Conservation (phyloP, 2,888 invertebrate species). For the Drepanosiphum platanoidis region DNA sequence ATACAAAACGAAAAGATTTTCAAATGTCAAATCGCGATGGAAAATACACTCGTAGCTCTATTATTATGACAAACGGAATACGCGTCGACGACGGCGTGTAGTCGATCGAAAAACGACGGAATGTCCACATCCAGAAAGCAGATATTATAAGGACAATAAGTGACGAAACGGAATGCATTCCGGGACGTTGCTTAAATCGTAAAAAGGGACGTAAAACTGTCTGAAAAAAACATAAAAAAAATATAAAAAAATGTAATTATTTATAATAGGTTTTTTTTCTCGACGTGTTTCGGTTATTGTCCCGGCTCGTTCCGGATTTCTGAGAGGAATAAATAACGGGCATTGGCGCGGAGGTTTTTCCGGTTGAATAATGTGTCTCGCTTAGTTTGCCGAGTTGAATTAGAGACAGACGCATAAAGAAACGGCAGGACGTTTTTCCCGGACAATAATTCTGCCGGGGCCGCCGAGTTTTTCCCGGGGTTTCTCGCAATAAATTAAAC, state of each 20-base stretch:
- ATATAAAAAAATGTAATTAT: slow-evolving; percentile 59
- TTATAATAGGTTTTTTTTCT: slow-evolving; percentile 24
- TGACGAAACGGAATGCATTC: slow-evolving; percentile 11
- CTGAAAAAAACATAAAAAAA: too few species aligned
- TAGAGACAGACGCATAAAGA: slow-evolving; percentile 58
- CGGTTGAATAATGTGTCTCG: slow-evolving; percentile 61
- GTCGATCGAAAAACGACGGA: not conserved
- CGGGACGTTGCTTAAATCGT: slow-evolving; percentile 28
- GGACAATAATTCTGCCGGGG: slow-evolving; percentile 46
- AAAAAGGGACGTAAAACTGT: not conserved
- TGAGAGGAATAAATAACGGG: slow-evolving; percentile 61
- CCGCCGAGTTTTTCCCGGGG: slow-evolving; percentile 57
- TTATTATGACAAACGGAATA: too few species aligned
- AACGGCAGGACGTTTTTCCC: slow-evolving; percentile 56
- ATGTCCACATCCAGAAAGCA: slow-evolving; percentile 1
- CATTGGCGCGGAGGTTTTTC: slow-evolving; percentile 48
- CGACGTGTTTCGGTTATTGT: slow-evolving; percentile 36
- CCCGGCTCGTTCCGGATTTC: slow-evolving; percentile 50
- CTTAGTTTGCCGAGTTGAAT: slow-evolving; percentile 46
- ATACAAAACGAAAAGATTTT: too few species aligned
- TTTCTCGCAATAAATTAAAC: slow-evolving; percentile 62
- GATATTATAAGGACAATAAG: not conserved
- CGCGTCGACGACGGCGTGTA: too few species aligned
- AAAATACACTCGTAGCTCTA: too few species aligned
- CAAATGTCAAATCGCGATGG: too few species aligned